Evolutionary conservation across 2,888 invertebrate genomes (phyloP).

Genomic region (Malthinus flaveolus): DNA sequence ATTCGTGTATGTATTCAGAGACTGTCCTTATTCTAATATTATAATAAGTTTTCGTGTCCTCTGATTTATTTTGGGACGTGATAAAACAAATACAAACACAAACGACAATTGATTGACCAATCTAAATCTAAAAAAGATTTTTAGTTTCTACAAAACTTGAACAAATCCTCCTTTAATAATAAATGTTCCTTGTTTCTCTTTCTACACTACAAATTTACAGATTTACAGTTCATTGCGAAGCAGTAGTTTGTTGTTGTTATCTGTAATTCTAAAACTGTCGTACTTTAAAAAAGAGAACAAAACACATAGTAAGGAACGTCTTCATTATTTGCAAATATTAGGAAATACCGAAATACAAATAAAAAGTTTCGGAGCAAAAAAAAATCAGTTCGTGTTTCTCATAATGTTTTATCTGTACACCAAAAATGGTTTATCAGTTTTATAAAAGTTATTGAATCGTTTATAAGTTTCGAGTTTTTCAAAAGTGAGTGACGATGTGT

Average conservation of each 20-base stretch:
- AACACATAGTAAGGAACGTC: conserved; percentile 8
- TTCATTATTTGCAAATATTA: not conserved
- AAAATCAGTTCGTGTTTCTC: conserved; percentile 24
- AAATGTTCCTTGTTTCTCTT: conserved; percentile 25
- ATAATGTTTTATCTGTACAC: conserved; percentile 24
- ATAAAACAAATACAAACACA: too few species aligned
- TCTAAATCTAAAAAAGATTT: too few species aligned
- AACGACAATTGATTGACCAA: too few species aligned
- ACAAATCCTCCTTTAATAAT: conserved; percentile 24
- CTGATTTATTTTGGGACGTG: too few species aligned
- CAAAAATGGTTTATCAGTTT: conserved; percentile 24
- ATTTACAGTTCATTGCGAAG: conserved; percentile 26
- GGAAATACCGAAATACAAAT: not conserved
- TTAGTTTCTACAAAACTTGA: conserved; percentile 17
- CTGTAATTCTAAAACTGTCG: conserved; percentile 18
- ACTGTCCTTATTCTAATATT: too few species aligned
- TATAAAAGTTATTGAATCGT: conserved; percentile 27
- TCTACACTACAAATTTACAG: conserved; percentile 23
- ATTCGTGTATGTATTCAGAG: too few species aligned
- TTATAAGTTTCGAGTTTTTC: conserved; percentile 24
- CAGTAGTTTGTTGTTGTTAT: conserved; percentile 24
- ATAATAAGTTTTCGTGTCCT: too few species aligned
- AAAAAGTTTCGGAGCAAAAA: not conserved
- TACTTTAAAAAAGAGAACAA: conserved; percentile 16
- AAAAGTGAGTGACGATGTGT: conserved; percentile 26